Evolutionary conservation across 2,888 invertebrate species (phyloP).

Genomic region (Nomada ferruginata): DNA sequence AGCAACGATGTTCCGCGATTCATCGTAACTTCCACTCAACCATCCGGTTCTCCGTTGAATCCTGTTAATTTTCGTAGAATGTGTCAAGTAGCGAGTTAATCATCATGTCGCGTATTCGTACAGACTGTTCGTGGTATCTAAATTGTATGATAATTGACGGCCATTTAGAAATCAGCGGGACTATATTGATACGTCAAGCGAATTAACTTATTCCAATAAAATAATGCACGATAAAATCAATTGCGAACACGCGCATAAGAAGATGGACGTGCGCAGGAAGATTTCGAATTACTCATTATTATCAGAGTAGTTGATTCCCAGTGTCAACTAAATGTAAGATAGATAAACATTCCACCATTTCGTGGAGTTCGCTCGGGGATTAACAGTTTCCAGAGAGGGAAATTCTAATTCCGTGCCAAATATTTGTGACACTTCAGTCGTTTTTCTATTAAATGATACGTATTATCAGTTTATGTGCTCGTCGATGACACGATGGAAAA

Average conservation of each 20-base stretch:
- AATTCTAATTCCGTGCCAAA: neutral
- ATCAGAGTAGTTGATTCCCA: neutral
- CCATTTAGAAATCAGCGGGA: neutral
- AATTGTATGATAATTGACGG: neutral
- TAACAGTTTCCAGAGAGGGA: neutral
- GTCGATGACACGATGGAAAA: neutral
- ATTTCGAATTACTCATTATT: slow-evolving; percentile 2
- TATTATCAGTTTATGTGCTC: neutral
- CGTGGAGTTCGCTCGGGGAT: neutral
- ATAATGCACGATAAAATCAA: neutral
- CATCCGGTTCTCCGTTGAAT: neutral
- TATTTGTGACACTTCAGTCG: neutral
- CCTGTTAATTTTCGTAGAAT: neutral
- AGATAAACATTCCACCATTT: neutral
- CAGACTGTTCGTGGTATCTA: neutral
- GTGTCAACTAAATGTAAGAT: neutral
- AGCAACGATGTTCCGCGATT: neutral
- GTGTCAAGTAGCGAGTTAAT: neutral
- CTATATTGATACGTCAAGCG: no score
- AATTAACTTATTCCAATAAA: no score
- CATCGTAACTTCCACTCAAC: neutral
- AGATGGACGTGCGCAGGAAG: neutral
- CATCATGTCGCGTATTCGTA: neutral
- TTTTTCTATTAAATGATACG: neutral
- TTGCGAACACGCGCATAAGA: neutral